Percentiles rank a stretch among this genome's conserved stretches.
Evolutionary conservation across 2,888 invertebrate genomes (phyloP).

Genomic region (Mellilla xanthometata): DNA sequence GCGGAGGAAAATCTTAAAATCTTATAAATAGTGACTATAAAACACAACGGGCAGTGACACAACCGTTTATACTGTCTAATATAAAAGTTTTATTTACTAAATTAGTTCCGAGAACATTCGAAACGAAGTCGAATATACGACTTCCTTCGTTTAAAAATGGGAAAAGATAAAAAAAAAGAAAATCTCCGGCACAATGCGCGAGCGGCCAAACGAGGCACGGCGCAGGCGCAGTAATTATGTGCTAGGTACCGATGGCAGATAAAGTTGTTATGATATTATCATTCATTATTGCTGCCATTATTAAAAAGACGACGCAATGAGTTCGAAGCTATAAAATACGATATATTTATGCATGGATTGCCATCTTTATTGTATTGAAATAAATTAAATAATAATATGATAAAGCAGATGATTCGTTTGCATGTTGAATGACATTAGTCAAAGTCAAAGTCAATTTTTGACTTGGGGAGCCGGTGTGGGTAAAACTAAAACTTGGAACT

Average conservation of each 20-base stretch:
- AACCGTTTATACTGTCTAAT: constrained; percentile 32
- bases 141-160: constrained; percentile 74
- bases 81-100: constrained; percentile 63
- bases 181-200: constrained; percentile 63
- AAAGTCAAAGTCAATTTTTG: too few species aligned
- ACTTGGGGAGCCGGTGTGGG: too few species aligned
- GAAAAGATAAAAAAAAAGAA: constrained; percentile 59
- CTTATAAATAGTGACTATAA: constrained; percentile 63
- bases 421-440: too few species aligned
- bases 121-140: constrained; percentile 49
- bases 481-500: too few species aligned
- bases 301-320: constrained; percentile 6
- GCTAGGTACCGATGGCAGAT: constrained; percentile 50
- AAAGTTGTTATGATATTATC: constrained; percentile 29
- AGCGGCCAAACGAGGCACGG: constrained; percentile 64
- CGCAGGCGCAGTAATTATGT: constrained; percentile 59
- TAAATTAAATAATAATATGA: not conserved
- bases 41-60: constrained; percentile 50
- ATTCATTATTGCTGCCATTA: constrained; percentile 16
- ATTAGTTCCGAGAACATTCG: constrained; percentile 65
- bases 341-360: not conserved
- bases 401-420: too few species aligned
- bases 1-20: constrained; percentile 41
- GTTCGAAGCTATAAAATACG: not conserved
- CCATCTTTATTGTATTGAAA: not conserved